Evolutionary conservation across 2,113 vertebrate genomes (phyloP).

Genomic region (Urocynchramus pylzowi): DNA sequence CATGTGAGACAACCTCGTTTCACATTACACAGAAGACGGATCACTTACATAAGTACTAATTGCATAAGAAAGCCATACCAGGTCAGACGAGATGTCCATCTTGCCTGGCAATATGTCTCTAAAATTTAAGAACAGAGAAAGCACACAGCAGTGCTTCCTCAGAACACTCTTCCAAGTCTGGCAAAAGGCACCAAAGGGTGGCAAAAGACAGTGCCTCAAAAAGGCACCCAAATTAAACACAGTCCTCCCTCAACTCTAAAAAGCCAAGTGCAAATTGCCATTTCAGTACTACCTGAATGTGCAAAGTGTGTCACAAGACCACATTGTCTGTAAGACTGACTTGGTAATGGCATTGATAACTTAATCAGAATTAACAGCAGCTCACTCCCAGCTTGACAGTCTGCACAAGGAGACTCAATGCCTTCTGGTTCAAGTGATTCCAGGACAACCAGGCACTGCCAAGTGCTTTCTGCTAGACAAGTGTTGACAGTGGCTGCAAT

Average conservation of each 20-base stretch:
- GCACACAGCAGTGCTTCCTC: background rate
- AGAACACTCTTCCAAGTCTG: background rate
- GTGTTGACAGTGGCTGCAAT: background rate
- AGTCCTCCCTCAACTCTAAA: background rate
- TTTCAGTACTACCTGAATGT: background rate
- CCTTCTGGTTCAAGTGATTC: background rate
- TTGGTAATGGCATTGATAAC: background rate
- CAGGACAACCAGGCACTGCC: background rate
- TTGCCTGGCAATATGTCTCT: background rate
- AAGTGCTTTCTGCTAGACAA: background rate
- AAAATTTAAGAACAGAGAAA: background rate
- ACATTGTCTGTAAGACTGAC: background rate
- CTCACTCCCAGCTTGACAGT: background rate
- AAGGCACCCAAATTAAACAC: background rate
- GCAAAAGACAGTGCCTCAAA: background rate
- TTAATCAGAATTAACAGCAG: background rate
- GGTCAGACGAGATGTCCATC: background rate
- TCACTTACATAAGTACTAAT: constrained; percentile 35
- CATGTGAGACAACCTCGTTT: background rate
- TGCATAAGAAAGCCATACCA: background rate
- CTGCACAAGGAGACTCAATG: background rate
- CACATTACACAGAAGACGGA: background rate
- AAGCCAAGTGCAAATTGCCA: background rate
- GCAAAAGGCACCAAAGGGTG: background rate
- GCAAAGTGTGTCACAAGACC: background rate